Conservation (phyloP, 2,797 vertebrate species). For the Peromyscus nudipes region DNA sequence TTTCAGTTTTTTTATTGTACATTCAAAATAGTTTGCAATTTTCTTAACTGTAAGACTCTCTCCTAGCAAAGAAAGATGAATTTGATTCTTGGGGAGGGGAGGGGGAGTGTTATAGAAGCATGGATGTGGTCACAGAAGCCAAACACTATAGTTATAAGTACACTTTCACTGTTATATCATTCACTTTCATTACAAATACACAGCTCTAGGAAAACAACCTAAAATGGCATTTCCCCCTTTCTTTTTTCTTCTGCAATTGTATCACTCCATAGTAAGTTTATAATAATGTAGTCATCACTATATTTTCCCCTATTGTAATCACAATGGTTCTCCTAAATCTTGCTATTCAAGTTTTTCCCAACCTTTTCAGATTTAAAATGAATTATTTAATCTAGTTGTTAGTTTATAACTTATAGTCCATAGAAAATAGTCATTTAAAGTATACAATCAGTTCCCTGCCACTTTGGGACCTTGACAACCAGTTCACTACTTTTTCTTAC, state of each 20-base stretch:
- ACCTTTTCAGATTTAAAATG: background rate
- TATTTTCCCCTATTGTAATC: background rate
- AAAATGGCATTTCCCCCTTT: background rate
- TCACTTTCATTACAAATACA: conserved; percentile 37
- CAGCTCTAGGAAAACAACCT: background rate
- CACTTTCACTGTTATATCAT: background rate
- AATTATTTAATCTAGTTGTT: conserved; percentile 27
- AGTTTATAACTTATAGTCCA: conserved; percentile 8
- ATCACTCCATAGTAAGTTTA: background rate
- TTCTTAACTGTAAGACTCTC: background rate
- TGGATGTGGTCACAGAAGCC: too few species aligned
- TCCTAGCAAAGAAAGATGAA: conserved; percentile 41
- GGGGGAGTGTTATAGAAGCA: background rate
- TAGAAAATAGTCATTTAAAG: conserved; percentile 47
- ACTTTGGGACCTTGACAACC: background rate
- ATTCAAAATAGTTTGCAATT: conserved; percentile 31
- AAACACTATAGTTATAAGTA: background rate
- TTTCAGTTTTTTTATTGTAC: conserved; percentile 27
- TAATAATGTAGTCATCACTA: background rate
- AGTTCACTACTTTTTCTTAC: conserved; percentile 6
- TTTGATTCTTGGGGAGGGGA: background rate
- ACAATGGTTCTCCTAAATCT: background rate
- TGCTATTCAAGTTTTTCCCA: background rate
- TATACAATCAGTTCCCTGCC: background rate
- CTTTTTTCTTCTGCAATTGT: background rate